phyloP scores from a whole-genome alignment of 1,140 invertebrate species.

The Megathymus violae region DNA sequence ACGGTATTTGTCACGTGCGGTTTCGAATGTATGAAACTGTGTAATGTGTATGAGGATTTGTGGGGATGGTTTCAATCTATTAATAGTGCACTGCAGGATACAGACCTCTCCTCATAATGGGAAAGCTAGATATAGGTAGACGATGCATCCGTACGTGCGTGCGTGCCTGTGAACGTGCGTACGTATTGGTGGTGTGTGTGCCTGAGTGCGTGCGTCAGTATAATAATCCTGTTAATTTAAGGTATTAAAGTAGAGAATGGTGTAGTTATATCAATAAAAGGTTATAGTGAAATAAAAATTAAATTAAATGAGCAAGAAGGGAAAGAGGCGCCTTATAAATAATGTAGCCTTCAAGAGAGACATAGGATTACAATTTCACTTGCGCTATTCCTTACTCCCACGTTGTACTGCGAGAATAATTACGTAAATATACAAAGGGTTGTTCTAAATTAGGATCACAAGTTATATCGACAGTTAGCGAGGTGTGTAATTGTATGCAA shows the following conservation, averaged over 20 bases:
- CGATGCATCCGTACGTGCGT: no score
- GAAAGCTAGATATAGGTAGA: no score
- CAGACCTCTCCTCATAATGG: no score
- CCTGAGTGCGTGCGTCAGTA: no score
- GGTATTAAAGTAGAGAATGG: no score
- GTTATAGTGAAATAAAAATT: not conserved
- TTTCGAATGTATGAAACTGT: no score
- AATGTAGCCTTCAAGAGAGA: not conserved
- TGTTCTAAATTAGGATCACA: constrained; percentile 11
- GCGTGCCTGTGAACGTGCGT: no score
- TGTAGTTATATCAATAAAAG: not conserved
- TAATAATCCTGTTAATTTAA: not conserved
- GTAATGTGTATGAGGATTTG: no score
- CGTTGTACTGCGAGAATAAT: constrained; percentile 8
- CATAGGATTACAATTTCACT: constrained; percentile 18
- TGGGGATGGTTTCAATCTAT: no score
- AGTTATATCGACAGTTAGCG: constrained; percentile 4
- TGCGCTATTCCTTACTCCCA: not conserved
- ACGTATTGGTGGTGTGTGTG: no score
- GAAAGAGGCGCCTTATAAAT: not conserved
- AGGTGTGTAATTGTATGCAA: constrained; percentile 3
- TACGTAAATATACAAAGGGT: constrained; percentile 11
- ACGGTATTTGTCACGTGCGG: no score
- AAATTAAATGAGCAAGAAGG: not conserved
- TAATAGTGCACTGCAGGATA: no score